Base-by-base conservation (phyloP, 2,113 vertebrate genomes). In the Vireo altiloquus region DNA sequence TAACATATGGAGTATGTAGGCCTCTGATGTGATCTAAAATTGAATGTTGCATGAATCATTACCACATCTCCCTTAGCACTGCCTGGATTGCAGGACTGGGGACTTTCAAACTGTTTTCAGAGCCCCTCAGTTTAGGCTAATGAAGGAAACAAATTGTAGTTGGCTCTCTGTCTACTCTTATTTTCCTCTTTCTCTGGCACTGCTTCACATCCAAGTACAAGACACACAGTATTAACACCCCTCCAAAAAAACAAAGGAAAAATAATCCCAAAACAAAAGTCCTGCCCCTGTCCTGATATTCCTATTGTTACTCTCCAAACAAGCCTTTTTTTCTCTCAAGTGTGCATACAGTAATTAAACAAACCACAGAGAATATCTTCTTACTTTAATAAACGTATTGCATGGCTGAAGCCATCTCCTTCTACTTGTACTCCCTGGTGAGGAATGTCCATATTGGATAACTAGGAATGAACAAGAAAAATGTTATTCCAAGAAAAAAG, bases 351-450 rank as follows among this genome's bases (percentile, higher is more conserved):
- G 18, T 31, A 61, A 75, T 28, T 61, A 94, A 87, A 44, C 10
- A 13, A 92, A 80, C 93, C 27, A 72, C 6, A 52, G 14, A 27
- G 8, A 35, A 52, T 33, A 88, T 68, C 37, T 25, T 76, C 97
- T 98, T 98, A 99, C 99, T 98, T 99, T 74, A 99, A 97, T 90
- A 99, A 98, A 92, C 99, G 99, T 95, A 99, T 99, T 77, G 99
- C 99, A 39, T 99, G 99, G 94, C 98, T 99, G 96, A 99, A 99
- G 91, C 99, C 98, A 86, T 99, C 99, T 95, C 99, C 99, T 98
- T 99, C 99, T 78, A 99, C 98, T 97, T 99, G 99, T 66, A 99
- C 99, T 52, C 99, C 99, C 96, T 99, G 99, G 95, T 99, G 99
- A 94, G 99, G 98, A 96, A 99, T 99, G 95, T 99, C 99, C 99